Evolutionary conservation across 2,888 invertebrate species (phyloP), one percentile per base, ranked within the genome.

Genomic region (Spialia ferax): DNA sequence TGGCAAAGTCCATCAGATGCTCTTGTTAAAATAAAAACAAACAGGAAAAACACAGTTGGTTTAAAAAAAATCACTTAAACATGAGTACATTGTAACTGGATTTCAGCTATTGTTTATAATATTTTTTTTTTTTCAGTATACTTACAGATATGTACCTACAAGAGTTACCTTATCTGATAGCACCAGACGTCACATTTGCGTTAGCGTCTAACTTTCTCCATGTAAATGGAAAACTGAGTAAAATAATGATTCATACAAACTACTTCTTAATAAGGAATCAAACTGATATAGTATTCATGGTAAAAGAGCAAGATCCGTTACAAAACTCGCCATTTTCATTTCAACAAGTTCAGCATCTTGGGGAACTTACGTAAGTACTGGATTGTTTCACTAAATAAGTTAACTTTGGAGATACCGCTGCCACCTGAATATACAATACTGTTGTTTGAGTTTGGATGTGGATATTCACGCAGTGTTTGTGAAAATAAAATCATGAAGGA

Each of bases 281-380:
- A 1, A 77, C 84, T 0, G 77, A 79, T 4, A 68, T 88, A 0
- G 70, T 83, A 1, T 77, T 75, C 35, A 68, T 76, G 0, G 50
- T 69, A 0, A 57, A 63, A 0, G 57, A 75, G 0, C 78, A 81
- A 61, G 61, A 84, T 35, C 38, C 76, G 0, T 68, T 62, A 4
- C 70, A 73, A 15, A 72, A 59, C 3, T 89, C 91, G 0, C 91
- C 91, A 1, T 91, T 91, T 72, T 75, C 77, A 18, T 83, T 81
- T 35, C 77, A 84, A 38, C 81, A 85, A 73, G 88, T 89, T 4
- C 73, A 75, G 11, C 73, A 69, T 26, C 15, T 1, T 0, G 92
- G 89, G 0, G 69, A 79, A 29, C 48, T 86, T 11, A 79, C 84
- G 91, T 92, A 77, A 86, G 92, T 35, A 55, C 29, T 26, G 5